These are phyloP conservation scores for Platichthys flesus DNA, from an alignment of 2,113 vertebrate genomes.

Conservation along the genomic window DNA sequence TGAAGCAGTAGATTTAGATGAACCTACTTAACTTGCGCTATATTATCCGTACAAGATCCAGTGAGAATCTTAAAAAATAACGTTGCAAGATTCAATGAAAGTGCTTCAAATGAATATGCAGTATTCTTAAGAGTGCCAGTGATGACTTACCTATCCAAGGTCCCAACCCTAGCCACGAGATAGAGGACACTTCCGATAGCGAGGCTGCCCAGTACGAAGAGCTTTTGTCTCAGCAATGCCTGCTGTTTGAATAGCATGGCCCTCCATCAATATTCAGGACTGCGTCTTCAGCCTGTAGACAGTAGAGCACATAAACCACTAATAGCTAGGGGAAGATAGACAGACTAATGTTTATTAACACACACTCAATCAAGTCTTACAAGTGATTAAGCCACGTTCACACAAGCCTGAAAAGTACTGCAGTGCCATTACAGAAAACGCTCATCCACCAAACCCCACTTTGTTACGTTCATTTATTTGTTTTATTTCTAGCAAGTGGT, in stretches of 20 bases:
- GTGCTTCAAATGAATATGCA: background rate
- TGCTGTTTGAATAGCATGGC: constrained; percentile 99
- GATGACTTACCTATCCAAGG: constrained; percentile 92
- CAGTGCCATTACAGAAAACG: constrained; percentile 56
- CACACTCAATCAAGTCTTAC: constrained; percentile 71
- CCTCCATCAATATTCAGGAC: constrained; percentile 99
- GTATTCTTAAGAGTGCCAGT: background rate
- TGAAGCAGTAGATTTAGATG: background rate
- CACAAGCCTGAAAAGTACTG: constrained; percentile 51
- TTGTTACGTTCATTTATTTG: constrained; percentile 34
- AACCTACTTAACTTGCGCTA: background rate
- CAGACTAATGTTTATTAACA: constrained; percentile 71
- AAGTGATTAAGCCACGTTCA: constrained; percentile 70
- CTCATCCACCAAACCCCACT: background rate
- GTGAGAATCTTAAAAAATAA: background rate
- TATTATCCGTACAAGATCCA: background rate
- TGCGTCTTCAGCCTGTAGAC: constrained; percentile 87
- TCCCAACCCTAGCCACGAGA: constrained; percentile 96
- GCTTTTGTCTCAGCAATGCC: constrained; percentile 98
- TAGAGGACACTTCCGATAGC: constrained; percentile 94
- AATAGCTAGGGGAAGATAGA: constrained; percentile 67
- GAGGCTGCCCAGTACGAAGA: constrained; percentile 94
- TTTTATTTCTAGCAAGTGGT: constrained; percentile 5
- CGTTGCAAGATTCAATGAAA: background rate
- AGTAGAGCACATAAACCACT: constrained; percentile 75